phyloP scores from a whole-genome alignment of 2,888 invertebrate species.

The Pemphredon lugubris region DNA sequence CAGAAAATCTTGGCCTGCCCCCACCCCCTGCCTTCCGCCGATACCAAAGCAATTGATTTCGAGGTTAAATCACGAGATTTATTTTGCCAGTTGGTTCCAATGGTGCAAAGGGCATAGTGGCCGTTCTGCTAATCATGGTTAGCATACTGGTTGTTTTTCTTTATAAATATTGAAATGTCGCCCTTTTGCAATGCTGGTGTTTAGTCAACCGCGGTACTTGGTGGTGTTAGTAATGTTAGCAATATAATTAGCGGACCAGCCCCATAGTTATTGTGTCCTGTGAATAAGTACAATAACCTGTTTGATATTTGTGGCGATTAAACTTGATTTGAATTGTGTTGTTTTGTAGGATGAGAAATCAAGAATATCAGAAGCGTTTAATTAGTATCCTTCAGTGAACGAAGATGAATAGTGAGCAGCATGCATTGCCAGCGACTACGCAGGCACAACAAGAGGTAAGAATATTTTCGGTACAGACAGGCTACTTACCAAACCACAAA shows the following conservation, averaged over 20 bases:
- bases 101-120: slow-evolving; percentile 22
- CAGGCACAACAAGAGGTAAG: slow-evolving; percentile 81
- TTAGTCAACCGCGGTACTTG: no score
- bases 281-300: no score
- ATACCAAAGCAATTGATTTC: slow-evolving; percentile 33
- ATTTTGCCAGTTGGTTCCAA: slow-evolving; percentile 17
- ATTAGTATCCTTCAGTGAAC: slow-evolving; percentile 72
- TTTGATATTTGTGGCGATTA: no score
- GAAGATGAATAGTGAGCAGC: slow-evolving; percentile 81
- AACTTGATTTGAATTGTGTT: slow-evolving; percentile 22
- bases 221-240: neutral
- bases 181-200: no score
- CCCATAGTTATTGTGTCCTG: no score
- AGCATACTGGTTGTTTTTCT: neutral
- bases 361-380: slow-evolving; percentile 69
- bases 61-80: slow-evolving; percentile 45
- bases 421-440: slow-evolving; percentile 80
- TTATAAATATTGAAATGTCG: no score
- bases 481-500: slow-evolving; percentile 73
- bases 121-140: slow-evolving; percentile 3
- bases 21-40: slow-evolving; percentile 15
- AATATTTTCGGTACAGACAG: slow-evolving; percentile 47
- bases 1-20: neutral
- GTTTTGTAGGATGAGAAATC: slow-evolving; percentile 73
- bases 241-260: no score